Percentiles rank a stretch among this genome's conserved stretches.
Evolutionary conservation across 23 tunicate species (phyloP).

Genomic region (Halocynthia roretzi): DNA sequence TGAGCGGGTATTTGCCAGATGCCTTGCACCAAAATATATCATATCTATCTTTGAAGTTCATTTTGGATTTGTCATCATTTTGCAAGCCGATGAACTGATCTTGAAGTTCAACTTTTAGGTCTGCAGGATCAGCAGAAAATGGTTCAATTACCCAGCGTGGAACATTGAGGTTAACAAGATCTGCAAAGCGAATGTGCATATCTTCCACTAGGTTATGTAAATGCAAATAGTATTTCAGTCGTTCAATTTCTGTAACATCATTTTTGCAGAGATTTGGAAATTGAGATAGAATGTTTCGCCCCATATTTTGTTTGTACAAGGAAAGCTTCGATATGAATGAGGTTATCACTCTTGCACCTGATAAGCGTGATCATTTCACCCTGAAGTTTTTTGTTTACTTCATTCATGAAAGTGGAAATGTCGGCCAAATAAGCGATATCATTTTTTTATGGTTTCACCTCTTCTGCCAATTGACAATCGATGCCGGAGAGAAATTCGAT

Average conservation of each 20-base stretch:
- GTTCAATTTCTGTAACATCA: conserved; percentile 29
- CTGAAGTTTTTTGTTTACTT: conserved; percentile 46
- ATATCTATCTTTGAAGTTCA: conserved; percentile 26
- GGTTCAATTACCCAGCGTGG: conserved; percentile 31
- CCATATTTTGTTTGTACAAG: conserved; percentile 3
- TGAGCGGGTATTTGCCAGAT: conserved; percentile 36
- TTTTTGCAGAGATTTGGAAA: conserved; percentile 30
- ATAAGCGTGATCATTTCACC: conserved; percentile 44
- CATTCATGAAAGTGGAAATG: conserved; percentile 34
- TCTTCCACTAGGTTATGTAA: conserved; percentile 32
- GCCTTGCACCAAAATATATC: conserved; percentile 23
- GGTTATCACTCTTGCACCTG: conserved; percentile 14
- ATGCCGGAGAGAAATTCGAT: conserved; percentile 29
- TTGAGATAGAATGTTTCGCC: conserved; percentile 29
- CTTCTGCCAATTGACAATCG: conserved; percentile 34
- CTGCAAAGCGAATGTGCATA: conserved; percentile 35
- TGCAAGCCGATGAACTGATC: conserved; percentile 42
- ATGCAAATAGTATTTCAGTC: conserved; percentile 27
- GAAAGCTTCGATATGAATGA: conserved; percentile 2
- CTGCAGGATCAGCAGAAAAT: conserved; percentile 39
- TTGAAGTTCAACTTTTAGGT: conserved; percentile 43
- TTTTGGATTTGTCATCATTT: conserved; percentile 32
- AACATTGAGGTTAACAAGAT: conserved; percentile 17
- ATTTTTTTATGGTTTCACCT: conserved; percentile 23
- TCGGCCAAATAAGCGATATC: conserved; percentile 41